Conservation (phyloP, 2,113 vertebrate genomes). For the Notothenia coriiceps region DNA sequence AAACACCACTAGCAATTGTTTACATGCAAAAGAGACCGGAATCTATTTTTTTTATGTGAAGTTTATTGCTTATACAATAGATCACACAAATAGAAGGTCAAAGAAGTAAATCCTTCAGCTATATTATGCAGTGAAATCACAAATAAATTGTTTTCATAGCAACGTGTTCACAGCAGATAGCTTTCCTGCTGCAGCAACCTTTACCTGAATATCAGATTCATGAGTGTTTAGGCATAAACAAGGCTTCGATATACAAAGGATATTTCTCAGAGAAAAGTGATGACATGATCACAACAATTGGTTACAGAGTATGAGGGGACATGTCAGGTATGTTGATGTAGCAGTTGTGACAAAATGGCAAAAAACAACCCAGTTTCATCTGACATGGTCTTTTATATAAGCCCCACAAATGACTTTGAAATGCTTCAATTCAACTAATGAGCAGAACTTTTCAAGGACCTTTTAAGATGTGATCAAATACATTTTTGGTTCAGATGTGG, state of each 20-base stretch:
- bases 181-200: neutral
- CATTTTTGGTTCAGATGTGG: neutral
- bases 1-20: neutral
- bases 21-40: neutral
- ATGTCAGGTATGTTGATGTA: constrained; percentile 46
- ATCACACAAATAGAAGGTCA: neutral
- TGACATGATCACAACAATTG: constrained; percentile 73
- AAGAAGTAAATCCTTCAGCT: neutral
- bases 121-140: neutral
- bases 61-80: neutral
- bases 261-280: constrained; percentile 34
- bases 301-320: constrained; percentile 20
- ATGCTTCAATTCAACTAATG: constrained; percentile 9
- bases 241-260: constrained; percentile 22
- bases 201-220: constrained; percentile 40
- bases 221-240: constrained; percentile 28
- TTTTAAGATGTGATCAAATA: constrained; percentile 15
- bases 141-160: neutral
- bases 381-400: constrained; percentile 22
- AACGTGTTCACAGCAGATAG: neutral
- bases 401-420: constrained; percentile 19
- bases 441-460: constrained; percentile 6
- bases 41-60: no score
- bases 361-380: constrained; percentile 22
- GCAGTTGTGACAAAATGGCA: constrained; percentile 24